A percentile compares a stretch with the other conserved stretches of the same genome.
Conservation (phyloP, 1,140 invertebrate species). For the Chironomus tepperi region DNA sequence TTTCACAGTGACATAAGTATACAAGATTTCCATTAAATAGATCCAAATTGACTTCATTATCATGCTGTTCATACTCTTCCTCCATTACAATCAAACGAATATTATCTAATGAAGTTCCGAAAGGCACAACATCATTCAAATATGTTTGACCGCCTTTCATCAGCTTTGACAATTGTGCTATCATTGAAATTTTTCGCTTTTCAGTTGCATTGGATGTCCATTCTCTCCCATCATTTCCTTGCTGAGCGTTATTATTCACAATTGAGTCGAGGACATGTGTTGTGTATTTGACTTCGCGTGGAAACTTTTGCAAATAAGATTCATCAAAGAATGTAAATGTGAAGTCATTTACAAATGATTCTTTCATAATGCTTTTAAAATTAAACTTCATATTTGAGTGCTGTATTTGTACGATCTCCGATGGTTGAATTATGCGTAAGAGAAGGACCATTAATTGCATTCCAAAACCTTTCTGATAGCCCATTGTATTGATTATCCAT, state of each 20-base stretch:
- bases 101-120: conserved; percentile 27
- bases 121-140: conserved; percentile 14
- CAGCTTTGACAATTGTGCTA: conserved; percentile 14
- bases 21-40: conserved; percentile 37
- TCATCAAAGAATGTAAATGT: conserved; percentile 19
- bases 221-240: not conserved
- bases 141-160: conserved; percentile 14
- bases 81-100: conserved; percentile 29
- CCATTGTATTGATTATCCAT: conserved; percentile 56
- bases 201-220: not conserved
- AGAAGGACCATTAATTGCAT: conserved; percentile 43
- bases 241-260: not conserved
- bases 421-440: conserved; percentile 42
- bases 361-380: conserved; percentile 39
- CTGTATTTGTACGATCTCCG: conserved; percentile 46
- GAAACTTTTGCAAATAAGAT: not conserved
- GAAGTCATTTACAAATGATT: conserved; percentile 33
- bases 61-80: conserved; percentile 25
- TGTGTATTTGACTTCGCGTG: not conserved
- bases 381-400: conserved; percentile 43
- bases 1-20: conserved; percentile 31
- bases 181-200: conserved; percentile 30
- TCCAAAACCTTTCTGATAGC: conserved; percentile 48
- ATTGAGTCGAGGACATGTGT: conserved; percentile 8
- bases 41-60: conserved; percentile 29